Evolutionary conservation across 2,113 vertebrate species (phyloP).

Genomic region (Gasterosteus nipponicus): DNA sequence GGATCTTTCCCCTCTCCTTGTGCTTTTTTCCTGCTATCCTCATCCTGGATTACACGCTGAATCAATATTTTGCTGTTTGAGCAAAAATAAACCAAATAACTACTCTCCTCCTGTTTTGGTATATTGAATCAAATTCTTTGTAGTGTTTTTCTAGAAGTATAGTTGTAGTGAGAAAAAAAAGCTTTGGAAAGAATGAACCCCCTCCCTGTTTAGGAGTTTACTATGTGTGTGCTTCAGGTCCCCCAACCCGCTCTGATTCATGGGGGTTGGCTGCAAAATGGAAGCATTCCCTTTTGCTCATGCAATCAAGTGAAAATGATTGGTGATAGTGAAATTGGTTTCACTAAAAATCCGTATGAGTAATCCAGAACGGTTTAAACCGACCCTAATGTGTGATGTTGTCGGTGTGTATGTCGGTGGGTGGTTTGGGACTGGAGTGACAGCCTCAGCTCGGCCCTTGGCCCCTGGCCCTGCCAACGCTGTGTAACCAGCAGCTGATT

Average conservation of each 20-base stretch:
- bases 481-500: slow-evolving; percentile 78
- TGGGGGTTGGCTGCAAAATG: slow-evolving; percentile 63
- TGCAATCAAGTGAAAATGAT: slow-evolving; percentile 75
- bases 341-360: not conserved
- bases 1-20: slow-evolving; percentile 72
- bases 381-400: slow-evolving; percentile 23
- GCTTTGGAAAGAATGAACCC: slow-evolving; percentile 79
- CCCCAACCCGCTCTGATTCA: slow-evolving; percentile 65
- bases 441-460: slow-evolving; percentile 59
- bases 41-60: slow-evolving; percentile 78
- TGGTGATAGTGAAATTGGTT: no score
- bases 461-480: slow-evolving; percentile 71
- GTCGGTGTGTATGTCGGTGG: slow-evolving; percentile 50
- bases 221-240: slow-evolving; percentile 71
- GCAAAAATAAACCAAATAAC: slow-evolving; percentile 76
- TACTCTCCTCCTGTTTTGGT: slow-evolving; percentile 64
- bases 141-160: slow-evolving; percentile 63
- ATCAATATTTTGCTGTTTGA: slow-evolving; percentile 78
- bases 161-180: slow-evolving; percentile 69
- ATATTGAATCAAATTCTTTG: slow-evolving; percentile 70
- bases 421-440: slow-evolving; percentile 68
- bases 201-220: slow-evolving; percentile 57
- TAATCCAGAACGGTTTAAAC: slow-evolving; percentile 1
- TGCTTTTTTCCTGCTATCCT: slow-evolving; percentile 73
- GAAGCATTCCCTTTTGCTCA: slow-evolving; percentile 69